Evolutionary conservation across 2,888 invertebrate species (phyloP).

Genomic region (Rotaria sp.): DNA sequence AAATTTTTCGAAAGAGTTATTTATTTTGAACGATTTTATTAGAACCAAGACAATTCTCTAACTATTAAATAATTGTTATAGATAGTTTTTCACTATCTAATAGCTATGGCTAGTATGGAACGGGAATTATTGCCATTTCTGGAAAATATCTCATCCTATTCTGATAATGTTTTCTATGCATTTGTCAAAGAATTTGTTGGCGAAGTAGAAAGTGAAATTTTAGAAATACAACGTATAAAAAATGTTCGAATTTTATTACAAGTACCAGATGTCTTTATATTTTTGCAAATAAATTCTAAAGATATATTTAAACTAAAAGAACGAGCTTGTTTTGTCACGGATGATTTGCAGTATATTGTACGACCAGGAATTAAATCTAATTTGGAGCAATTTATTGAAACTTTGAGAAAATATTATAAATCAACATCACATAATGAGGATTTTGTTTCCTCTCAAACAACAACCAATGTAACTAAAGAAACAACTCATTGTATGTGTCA

Average conservation of each 20-base stretch:
- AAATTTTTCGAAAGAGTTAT: no score
- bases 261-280: not conserved
- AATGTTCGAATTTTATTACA: slow-evolving; percentile 9
- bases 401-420: not conserved
- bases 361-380: not conserved
- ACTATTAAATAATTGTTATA: not conserved
- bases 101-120: not conserved
- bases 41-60: not conserved
- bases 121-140: not conserved
- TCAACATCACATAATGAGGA: not conserved
- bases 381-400: not conserved
- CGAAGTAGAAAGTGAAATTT: not conserved
- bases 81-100: not conserved
- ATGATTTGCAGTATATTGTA: not conserved
- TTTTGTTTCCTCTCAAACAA: not conserved
- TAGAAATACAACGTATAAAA: not conserved
- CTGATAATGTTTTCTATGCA: not conserved
- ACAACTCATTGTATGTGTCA: not conserved
- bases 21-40: no score
- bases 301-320: not conserved
- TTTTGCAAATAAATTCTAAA: not conserved
- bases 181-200: not conserved
- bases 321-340: not conserved
- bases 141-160: not conserved
- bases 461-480: not conserved